Evolutionary conservation across 1,140 invertebrate genomes (phyloP), one percentile per base, ranked within the genome.

Genomic region (Lepidostoma basale): DNA sequence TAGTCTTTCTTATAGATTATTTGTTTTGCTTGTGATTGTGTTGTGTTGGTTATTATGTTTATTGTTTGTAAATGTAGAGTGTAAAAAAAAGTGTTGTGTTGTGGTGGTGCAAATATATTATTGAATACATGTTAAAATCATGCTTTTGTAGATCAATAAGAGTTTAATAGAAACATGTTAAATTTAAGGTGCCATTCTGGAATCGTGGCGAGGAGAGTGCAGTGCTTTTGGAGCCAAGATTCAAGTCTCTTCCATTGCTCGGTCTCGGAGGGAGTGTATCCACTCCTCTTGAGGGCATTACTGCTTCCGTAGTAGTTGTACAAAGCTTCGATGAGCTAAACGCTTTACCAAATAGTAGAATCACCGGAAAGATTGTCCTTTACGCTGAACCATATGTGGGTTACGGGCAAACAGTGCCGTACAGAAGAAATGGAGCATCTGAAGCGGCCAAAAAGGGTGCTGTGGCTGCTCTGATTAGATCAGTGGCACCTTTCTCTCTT

Each of bases 401-500:
- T 10, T 92, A 92, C 74, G 84, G 83, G 0, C 67, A 81, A 72
- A 84, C 75, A 12, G 80, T 79, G 0, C 18, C 69, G 28, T 92
- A 92, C 75, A 78, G 90, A 72, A 65, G 68, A 6, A 22, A 71
- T 1, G 89, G 87, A 16, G 89, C 90, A 1, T 73, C 80, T 1
- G 81, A 78, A 75, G 88, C 87, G 12, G 83, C 89, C 1, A 84
- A 86, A 78, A 77, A 85, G 14, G 91, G 91, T 8, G 92, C 86
- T 1, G 84, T 92, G 9, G 92, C 90, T 1, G 82, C 85, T 1
- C 77, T 94, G 8, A 82, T 92, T 3, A 79, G 86, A 66, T 91
- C 90, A 5, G 79, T 92, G 0, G 87, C 89, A 1, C 89, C 90
- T 10, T 89, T 87, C 76, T 91, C 88, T 0, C 78, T 90, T 16